These are phyloP conservation scores for Drosophila pectinifera DNA, from an alignment of 1,140 invertebrate genomes.

Conservation along the genomic window DNA sequence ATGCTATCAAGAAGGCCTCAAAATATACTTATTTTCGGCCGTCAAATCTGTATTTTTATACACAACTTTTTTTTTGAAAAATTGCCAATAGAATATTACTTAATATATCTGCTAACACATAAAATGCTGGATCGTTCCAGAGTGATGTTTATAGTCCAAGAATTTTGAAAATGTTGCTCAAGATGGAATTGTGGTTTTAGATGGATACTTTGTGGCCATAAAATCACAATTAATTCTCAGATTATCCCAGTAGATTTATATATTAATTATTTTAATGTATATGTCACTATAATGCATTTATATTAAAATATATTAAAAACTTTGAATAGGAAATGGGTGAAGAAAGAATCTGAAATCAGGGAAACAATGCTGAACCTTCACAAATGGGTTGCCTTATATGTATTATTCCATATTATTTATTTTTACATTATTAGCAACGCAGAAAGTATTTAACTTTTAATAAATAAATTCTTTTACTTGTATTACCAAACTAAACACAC, in stretches of 20 bases:
- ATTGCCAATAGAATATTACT: too few species aligned
- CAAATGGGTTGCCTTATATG: not conserved
- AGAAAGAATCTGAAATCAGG: not conserved
- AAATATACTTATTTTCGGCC: too few species aligned
- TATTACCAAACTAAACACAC: slow-evolving; percentile 9
- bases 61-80: too few species aligned
- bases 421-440: not conserved
- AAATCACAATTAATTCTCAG: not conserved
- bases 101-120: too few species aligned
- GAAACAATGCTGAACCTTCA: too few species aligned
- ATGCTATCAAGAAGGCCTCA: too few species aligned
- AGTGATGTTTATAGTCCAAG: not conserved
- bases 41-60: too few species aligned
- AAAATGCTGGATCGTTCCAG: not conserved
- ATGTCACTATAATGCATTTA: not conserved
- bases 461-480: not conserved
- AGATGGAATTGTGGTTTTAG: not conserved
- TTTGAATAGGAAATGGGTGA: too few species aligned
- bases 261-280: not conserved
- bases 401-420: not conserved
- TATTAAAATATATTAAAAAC: not conserved
- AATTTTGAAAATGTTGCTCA: not conserved
- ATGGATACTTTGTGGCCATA: not conserved
- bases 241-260: too few species aligned
- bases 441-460: not conserved